Evolutionary conservation across 2,888 invertebrate species (phyloP), one percentile per base, ranked within the genome.

Genomic region (Tanypteryx hageni): DNA sequence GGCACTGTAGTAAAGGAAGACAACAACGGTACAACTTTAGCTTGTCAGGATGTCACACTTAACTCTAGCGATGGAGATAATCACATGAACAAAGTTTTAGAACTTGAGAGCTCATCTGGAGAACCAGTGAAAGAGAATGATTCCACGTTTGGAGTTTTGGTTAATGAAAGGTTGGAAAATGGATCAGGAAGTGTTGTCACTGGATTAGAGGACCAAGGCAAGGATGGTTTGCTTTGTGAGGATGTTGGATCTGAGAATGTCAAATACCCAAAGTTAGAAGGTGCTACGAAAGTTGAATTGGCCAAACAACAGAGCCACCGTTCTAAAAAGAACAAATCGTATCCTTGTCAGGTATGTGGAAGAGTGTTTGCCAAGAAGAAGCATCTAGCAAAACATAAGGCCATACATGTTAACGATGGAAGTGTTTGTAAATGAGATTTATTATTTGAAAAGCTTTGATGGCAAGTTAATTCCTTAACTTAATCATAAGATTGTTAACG

Each of bases 271-370:
- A 89, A 68, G 18, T 31, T 44, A 11, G 64, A 27, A 89, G 89
- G 44, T n/a, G 16, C 64, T 64, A 61, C 31, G 14, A 89, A 89
- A 64, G 56, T 16, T 89, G 64, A 89, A 44, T n/a, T 18, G 10
- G 44, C n/a, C 11, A 82, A 59, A 10, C 82, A 92, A 5, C 31
- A 22, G n/a, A 59, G 84, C 31, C 82, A 92, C 3, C 22, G 44
- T 16, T 61, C 84, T 11, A 82, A 64, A 84, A 68, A 56, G 18
- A 64, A 44, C 44, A 92, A 86, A 58, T 64, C 85, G 16, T 68
- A 85, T 68, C 44, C 86, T 27, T 92, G 92, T 57, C 61, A 64
- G 10, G 56, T 13, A 92, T 92, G 92, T 61, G 92, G 92, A 5
- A 68, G 56, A 16, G 64, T 27, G 16, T 92, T 92, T 92, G 31